These are phyloP conservation scores for Poeciliopsis turneri DNA, from an alignment of 2,797 vertebrate genomes.

Conservation along the genomic window DNA sequence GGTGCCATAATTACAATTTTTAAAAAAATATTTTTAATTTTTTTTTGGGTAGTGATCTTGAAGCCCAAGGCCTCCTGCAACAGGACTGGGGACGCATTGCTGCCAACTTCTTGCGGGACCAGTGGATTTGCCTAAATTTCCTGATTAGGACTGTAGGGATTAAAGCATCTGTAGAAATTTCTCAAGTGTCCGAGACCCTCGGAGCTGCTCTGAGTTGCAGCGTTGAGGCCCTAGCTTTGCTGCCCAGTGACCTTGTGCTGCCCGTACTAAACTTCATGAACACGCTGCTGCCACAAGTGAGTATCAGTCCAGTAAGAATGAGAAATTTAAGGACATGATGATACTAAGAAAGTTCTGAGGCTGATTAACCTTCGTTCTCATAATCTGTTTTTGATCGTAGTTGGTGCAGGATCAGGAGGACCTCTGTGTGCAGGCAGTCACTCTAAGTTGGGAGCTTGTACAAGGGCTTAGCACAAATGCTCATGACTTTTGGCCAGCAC, in stretches of 20 bases:
- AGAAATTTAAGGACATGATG: neutral
- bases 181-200: constrained; percentile 59
- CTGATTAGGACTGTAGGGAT: constrained; percentile 68
- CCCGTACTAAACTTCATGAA: constrained; percentile 89
- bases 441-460: constrained; percentile 87
- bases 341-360: neutral
- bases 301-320: constrained; percentile 3
- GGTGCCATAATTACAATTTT: neutral
- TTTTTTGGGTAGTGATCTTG: constrained; percentile 69
- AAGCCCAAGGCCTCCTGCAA: constrained; percentile 67
- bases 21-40: neutral
- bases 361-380: neutral
- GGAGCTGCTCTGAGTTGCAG: constrained; percentile 74
- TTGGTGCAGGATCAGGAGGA: constrained; percentile 77
- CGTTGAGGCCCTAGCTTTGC: constrained; percentile 84
- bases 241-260: constrained; percentile 87
- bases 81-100: constrained; percentile 90
- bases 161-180: constrained; percentile 33
- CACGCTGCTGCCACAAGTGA: constrained; percentile 85
- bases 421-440: constrained; percentile 87
- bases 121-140: constrained; percentile 89
- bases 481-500: constrained; percentile 90
- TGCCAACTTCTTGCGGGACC: constrained; percentile 85
- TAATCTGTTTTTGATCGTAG: constrained; percentile 64
- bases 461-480: constrained; percentile 89